A percentile compares a stretch with the other conserved stretches of the same genome.
phyloP scores from a whole-genome alignment of 2,113 vertebrate genomes.

The Prochilodus magdalenae region DNA sequence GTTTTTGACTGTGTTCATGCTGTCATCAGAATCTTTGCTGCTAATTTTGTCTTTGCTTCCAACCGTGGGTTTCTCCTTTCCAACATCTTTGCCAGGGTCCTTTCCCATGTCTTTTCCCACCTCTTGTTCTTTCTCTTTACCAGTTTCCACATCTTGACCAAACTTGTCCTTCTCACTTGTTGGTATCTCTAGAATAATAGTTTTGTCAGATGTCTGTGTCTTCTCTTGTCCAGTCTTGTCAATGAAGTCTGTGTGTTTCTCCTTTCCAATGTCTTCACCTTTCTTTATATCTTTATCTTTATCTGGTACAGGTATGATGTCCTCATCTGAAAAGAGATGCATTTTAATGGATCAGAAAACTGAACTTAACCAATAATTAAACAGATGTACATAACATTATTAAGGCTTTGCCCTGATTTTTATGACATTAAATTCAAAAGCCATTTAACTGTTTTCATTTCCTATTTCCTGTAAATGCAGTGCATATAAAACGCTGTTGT shows the following conservation, averaged over 20 bases:
- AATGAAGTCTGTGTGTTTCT: constrained; percentile 12
- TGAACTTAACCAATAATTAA: not conserved
- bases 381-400: no score
- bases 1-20: constrained; percentile 31
- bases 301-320: constrained; percentile 66
- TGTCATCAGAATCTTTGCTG: constrained; percentile 43
- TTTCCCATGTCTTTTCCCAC: constrained; percentile 23
- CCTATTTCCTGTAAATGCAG: not conserved
- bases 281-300: constrained; percentile 60
- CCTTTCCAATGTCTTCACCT: constrained; percentile 50
- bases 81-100: constrained; percentile 41
- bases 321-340: constrained; percentile 68
- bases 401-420: not conserved
- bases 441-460: not conserved
- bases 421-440: not conserved
- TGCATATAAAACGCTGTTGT: not conserved
- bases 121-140: constrained; percentile 32
- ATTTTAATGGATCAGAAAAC: not conserved
- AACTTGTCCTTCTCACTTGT: constrained; percentile 27
- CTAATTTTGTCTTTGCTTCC: constrained; percentile 30
- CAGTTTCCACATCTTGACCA: constrained; percentile 16
- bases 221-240: constrained; percentile 28
- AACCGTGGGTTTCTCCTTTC: constrained; percentile 29
- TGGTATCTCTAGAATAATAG: constrained; percentile 28
- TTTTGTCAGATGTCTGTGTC: constrained; percentile 32